A percentile compares a stretch with the other conserved stretches of the same genome.
These are phyloP conservation scores for Myotis davidii DNA, from an alignment of 2,113 vertebrate species.

Conservation along the genomic window DNA sequence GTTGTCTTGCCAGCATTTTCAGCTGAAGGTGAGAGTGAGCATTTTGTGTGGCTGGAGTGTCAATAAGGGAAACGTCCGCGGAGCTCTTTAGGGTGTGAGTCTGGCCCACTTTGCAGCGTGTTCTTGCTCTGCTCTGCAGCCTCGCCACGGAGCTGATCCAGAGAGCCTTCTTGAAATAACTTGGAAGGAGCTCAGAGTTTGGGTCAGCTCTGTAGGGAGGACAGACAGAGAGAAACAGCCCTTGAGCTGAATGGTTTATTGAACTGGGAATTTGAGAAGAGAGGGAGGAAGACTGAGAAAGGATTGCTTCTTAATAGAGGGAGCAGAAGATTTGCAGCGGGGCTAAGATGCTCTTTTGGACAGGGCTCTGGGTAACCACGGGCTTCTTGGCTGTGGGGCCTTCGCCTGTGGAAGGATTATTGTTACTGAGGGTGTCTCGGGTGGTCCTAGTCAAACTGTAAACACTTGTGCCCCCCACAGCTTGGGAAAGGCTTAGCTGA, in stretches of 20 bases:
- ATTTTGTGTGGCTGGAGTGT: background rate
- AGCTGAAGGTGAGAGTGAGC: background rate
- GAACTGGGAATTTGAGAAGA: slow-evolving; percentile 10
- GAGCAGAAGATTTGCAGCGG: background rate
- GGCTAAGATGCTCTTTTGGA: background rate
- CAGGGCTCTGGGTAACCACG: background rate
- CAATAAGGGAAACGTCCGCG: slow-evolving; percentile 7
- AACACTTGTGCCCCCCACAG: background rate
- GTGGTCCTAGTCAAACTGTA: background rate
- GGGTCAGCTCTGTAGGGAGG: slow-evolving; percentile 23
- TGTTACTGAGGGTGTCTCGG: background rate
- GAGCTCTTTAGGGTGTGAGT: background rate
- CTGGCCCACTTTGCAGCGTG: background rate
- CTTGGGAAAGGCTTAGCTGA: background rate
- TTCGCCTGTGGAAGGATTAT: background rate
- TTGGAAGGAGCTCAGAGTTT: slow-evolving; percentile 44
- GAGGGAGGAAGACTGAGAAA: background rate
- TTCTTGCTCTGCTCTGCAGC: background rate
- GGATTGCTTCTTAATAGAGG: background rate
- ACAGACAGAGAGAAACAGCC: background rate
- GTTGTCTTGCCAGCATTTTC: slow-evolving; percentile 5
- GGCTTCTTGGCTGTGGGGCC: background rate
- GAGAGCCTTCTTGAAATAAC: slow-evolving; percentile 7
- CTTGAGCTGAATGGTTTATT: background rate
- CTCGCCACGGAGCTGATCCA: slow-evolving; percentile 49